phyloP scores from a whole-genome alignment of 2,113 vertebrate species.

The Dinomys branickii region DNA sequence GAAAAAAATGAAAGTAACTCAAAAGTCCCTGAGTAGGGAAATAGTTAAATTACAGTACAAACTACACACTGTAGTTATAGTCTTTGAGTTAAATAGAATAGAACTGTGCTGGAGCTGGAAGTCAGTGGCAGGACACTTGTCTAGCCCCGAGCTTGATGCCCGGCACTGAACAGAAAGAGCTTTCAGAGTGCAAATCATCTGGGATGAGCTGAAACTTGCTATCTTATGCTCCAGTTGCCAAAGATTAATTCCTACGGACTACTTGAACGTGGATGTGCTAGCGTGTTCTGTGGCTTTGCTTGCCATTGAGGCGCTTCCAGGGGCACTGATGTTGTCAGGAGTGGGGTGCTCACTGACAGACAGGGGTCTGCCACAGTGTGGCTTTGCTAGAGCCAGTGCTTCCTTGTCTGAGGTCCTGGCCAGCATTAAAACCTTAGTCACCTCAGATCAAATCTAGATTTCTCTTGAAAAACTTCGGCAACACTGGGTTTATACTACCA shows the following conservation, averaged over 20 bases:
- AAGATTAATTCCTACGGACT: background rate
- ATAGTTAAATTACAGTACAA: fast-evolving
- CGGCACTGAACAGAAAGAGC: background rate
- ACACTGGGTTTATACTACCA: fast-evolving
- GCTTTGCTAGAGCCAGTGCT: background rate
- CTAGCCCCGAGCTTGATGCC: background rate
- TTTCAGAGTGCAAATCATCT: fast-evolving
- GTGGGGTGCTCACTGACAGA: background rate
- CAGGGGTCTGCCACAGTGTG: background rate
- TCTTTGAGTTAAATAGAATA: background rate
- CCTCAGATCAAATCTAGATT: background rate
- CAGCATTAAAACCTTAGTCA: too few species aligned
- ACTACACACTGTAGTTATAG: fast-evolving
- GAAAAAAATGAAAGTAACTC: background rate
- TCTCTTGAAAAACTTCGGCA: background rate
- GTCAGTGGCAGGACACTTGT: background rate
- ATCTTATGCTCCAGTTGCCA: too few species aligned
- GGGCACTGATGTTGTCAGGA: background rate
- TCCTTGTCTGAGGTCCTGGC: background rate
- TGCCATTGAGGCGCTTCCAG: background rate
- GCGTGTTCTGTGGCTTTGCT: background rate
- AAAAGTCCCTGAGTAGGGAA: background rate
- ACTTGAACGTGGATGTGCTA: background rate
- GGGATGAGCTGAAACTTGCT: background rate
- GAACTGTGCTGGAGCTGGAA: background rate